phyloP scores from a whole-genome alignment of 1,140 invertebrate species.

The Neodiprion pinetum region DNA sequence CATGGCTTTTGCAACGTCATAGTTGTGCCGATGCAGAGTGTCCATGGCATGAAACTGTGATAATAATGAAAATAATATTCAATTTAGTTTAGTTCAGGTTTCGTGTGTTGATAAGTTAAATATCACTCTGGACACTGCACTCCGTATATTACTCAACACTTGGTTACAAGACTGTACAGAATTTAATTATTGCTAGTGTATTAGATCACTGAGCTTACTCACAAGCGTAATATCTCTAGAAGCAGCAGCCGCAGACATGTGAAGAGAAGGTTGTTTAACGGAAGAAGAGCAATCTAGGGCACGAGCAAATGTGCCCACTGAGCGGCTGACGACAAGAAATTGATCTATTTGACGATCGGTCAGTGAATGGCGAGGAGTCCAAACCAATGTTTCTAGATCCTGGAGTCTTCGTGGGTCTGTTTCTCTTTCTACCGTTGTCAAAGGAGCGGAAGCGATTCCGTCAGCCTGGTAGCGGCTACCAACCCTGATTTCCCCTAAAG shows the following conservation, averaged over 20 bases:
- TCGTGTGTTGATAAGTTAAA: conserved; percentile 13
- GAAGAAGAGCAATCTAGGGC: conserved; percentile 98
- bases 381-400: conserved; percentile 91
- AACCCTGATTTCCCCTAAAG: conserved; percentile 74
- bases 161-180: too few relatives aligned
- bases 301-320: conserved; percentile 98
- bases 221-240: conserved; percentile 97
- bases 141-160: too few relatives aligned
- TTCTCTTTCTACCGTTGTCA: conserved; percentile 75
- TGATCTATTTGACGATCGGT: conserved; percentile 98
- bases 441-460: conserved; percentile 44
- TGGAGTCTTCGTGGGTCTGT: conserved; percentile 70
- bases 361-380: conserved; percentile 89
- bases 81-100: background rate
- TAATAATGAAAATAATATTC: conserved; percentile 28
- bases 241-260: conserved; percentile 98
- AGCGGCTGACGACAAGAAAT: conserved; percentile 96
- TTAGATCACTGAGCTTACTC: conserved; percentile 41
- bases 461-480: conserved; percentile 97
- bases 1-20: conserved; percentile 91
- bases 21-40: conserved; percentile 91
- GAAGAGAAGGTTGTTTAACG: conserved; percentile 96
- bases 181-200: too few relatives aligned
- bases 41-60: conserved; percentile 97
- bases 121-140: background rate